Evolutionary conservation across 2,888 invertebrate genomes (phyloP).

Genomic region (Drosophila paranaensis): DNA sequence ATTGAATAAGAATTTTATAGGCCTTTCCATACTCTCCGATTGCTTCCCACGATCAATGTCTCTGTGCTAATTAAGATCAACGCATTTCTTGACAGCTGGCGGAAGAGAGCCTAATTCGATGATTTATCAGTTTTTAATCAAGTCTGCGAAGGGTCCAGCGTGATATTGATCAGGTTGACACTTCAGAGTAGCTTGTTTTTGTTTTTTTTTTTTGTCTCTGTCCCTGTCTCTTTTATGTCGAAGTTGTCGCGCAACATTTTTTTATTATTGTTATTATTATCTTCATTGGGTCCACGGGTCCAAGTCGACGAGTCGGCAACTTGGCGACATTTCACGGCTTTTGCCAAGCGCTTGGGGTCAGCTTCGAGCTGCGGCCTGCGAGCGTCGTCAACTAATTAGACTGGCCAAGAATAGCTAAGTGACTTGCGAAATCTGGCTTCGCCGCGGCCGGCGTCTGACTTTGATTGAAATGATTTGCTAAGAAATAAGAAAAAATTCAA

Average conservation of each 20-base stretch:
- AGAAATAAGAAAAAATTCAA: slow-evolving; percentile 24
- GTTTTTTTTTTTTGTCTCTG: slow-evolving; percentile 1
- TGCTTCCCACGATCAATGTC: background rate
- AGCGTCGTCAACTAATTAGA: slow-evolving; percentile 29
- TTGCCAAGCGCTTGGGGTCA: slow-evolving; percentile 27
- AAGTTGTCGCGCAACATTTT: slow-evolving; percentile 9
- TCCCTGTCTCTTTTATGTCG: background rate
- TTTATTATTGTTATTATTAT: slow-evolving; percentile 16
- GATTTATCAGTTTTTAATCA: slow-evolving; percentile 47
- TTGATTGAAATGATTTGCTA: slow-evolving; percentile 59
- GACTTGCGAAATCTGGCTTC: slow-evolving; percentile 30
- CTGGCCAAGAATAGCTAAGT: slow-evolving; percentile 35
- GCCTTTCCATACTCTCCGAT: background rate
- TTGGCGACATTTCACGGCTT: slow-evolving; percentile 16
- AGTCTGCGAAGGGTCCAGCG: slow-evolving; percentile 38
- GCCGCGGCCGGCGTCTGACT: slow-evolving; percentile 36
- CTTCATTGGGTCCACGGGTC: slow-evolving; percentile 33
- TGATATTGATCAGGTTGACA: slow-evolving; percentile 57
- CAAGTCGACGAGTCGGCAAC: slow-evolving; percentile 16
- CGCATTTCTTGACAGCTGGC: slow-evolving; percentile 7
- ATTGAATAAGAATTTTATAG: background rate
- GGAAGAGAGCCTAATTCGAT: slow-evolving; percentile 20
- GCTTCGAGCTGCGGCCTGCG: background rate
- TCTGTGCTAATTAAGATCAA: background rate
- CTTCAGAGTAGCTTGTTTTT: background rate